Evolutionary conservation across 2,888 invertebrate genomes (phyloP), one percentile per base, ranked within the genome.

Genomic region (Andrena bicolor): DNA sequence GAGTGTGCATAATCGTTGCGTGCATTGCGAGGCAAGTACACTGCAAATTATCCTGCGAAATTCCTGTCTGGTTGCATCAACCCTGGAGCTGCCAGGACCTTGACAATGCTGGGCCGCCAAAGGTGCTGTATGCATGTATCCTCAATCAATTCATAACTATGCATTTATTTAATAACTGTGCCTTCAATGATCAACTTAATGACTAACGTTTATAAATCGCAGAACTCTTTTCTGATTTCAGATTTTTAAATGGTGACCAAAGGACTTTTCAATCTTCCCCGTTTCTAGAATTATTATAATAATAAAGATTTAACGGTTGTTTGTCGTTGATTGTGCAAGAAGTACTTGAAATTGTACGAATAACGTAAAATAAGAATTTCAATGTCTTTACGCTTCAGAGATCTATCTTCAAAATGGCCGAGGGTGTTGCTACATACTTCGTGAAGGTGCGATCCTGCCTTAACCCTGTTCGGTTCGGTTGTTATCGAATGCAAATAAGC

Each of bases 401-500:
- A 41, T 16, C 41, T 16, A 16, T 41, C 41, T 41, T 16, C 5
- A 41, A 13, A 63, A 53, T 13, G 63, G 49, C 10, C 63, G 53
- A 53, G 63, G 41, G 28, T 20, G 28, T 28, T 23, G 20, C 32
- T 49, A 60, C 30, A 58, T 32, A 26, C 65, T 69, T 32, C 69
- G 28, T 60, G 35, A 56, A 66, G 66, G 30, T 53, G 41, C 30
- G 77, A 77, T 80, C 66, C 72, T 16, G 66, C 77, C 78, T 70
- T 66, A 35, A 13, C 28, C 49, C 51, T 51, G 51, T 58, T 58
- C 78, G 58, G 48, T 70, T 65, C 80, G 49, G 72, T 72, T 63
- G 74, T 77, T 84, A 81, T 84, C 85, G 78, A 85, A 84, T 84
- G 84, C 76, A 84, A 84, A 85, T 81, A 78, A 84, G 68, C 84